Evolutionary conservation across 2,888 invertebrate genomes (phyloP).

Genomic region (Agriotes lineatus): DNA sequence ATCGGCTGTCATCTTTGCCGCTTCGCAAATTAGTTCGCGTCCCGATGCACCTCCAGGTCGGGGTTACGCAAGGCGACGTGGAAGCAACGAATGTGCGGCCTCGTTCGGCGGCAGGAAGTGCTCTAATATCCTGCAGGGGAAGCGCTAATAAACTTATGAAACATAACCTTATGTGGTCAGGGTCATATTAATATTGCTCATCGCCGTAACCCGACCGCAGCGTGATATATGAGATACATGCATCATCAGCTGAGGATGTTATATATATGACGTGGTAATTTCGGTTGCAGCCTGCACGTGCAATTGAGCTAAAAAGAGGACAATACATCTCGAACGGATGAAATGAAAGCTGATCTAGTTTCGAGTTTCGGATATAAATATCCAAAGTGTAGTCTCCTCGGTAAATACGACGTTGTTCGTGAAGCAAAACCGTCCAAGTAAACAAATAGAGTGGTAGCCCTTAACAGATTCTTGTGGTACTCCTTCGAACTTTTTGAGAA

Average conservation of each 20-base stretch:
- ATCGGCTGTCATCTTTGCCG: background rate
- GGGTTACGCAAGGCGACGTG: background rate
- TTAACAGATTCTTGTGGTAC: too few relatives aligned
- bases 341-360: too few relatives aligned
- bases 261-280: background rate
- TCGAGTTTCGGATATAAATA: too few relatives aligned
- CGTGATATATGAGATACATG: constrained; percentile 14
- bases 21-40: background rate
- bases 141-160: constrained; percentile 38
- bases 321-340: too few relatives aligned
- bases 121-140: constrained; percentile 37
- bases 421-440: too few relatives aligned
- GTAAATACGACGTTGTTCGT: too few relatives aligned
- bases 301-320: background rate
- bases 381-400: too few relatives aligned
- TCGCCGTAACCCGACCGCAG: constrained; percentile 9
- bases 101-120: constrained; percentile 30
- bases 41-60: background rate
- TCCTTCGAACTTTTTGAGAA: too few relatives aligned
- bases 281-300: background rate
- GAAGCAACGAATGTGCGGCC: constrained; percentile 2
- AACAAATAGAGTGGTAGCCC: too few relatives aligned
- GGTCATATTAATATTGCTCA: constrained; percentile 40
- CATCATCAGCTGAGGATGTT: constrained; percentile 11
- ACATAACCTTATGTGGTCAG: constrained; percentile 42